Evolutionary conservation across 2,797 vertebrate genomes (phyloP), one percentile per base, ranked within the genome.

Genomic region (Mareca penelope): DNA sequence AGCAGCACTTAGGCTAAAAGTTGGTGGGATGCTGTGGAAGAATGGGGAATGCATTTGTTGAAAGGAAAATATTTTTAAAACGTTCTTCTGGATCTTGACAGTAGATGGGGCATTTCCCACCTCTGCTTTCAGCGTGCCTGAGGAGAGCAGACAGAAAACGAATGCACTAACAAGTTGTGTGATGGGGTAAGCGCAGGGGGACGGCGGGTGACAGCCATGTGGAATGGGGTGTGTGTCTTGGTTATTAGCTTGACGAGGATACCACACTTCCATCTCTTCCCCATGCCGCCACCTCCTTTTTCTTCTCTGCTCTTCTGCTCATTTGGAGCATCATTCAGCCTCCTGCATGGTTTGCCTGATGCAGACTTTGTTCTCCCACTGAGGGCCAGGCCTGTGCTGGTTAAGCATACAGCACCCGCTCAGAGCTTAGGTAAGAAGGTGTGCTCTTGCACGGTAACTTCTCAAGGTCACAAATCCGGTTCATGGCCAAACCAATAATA

Each of bases 381-480:
- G 37, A 75, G 42, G n/a, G 33, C 37, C 23, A 23, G 61, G 9
- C 11, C 0, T 44, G 91, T 44, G 8, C 70, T 72, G 50, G 37
- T 84, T 26, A 65, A 67, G 87, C 24, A 76, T 29, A 13, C 24
- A 81, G 90, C 33, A 3, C 50, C 91, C 67, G 52, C 39, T 88
- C 18, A 72, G 82, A 70, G 42, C 68, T 80, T 64, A 59, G 80
- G 35, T 29, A 9, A 83, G 65, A 72, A 91, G 22, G 14, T 2
- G 7, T 29, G 1, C 31, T 31, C 46, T 79, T 44, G 5, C 15
- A 33, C 65, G 79, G 68, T 56, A 60, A 39, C 67, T 95, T 96
- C 56, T 56, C 95, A 95, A 96, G 95, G 94, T 96, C 90, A 90
- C 71, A 78, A 95, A 96, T 95, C 61, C 50, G 76, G 93, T 94